Evolutionary conservation across 2,888 invertebrate genomes (phyloP), one percentile per base, ranked within the genome.

Genomic region (Camptogramma bilineatum): DNA sequence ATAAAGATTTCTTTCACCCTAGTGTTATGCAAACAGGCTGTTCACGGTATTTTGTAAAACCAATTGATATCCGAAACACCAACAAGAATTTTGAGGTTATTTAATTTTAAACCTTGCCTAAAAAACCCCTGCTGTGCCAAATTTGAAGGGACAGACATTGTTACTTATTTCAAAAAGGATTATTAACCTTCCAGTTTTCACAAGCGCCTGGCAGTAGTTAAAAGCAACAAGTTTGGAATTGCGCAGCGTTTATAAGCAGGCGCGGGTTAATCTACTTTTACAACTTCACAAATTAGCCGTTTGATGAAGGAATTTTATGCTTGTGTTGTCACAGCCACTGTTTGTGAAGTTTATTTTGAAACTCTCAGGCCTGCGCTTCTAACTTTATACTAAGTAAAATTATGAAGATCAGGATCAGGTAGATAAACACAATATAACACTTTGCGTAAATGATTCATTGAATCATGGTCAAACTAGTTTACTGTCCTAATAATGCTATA

Each of bases 141-240:
- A n/a, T n/a, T n/a, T n/a, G n/a, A n/a, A n/a, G n/a, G n/a, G n/a
- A n/a, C n/a, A n/a, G n/a, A n/a, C n/a, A n/a, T n/a, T n/a, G n/a
- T n/a, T 39, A 39, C 13, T 13, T 1, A 39, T 39, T 39, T 39
- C 34, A 39, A 39, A 39, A 39, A 39, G 34, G 34, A 13, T 13
- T 34, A 7, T 10, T 13, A 55, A 68, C 62, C 50, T 72, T 53
- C 19, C 61, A 72, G 53, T 66, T 68, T 67, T 57, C 62, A 69
- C 24, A 59, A 75, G 70, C 78, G 78, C 80, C 82, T 80, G 71
- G 56, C 70, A 53, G 68, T 68, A 79, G 63, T 75, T 65, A 71
- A 73, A 59, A 62, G 75, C 80, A 79, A 71, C 62, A 70, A 76
- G 73, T 77, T 74, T 73, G 59, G 67, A 74, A 75, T 73, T 68